Conservation (phyloP, 2,888 invertebrate genomes). For the Stenurella melanura region DNA sequence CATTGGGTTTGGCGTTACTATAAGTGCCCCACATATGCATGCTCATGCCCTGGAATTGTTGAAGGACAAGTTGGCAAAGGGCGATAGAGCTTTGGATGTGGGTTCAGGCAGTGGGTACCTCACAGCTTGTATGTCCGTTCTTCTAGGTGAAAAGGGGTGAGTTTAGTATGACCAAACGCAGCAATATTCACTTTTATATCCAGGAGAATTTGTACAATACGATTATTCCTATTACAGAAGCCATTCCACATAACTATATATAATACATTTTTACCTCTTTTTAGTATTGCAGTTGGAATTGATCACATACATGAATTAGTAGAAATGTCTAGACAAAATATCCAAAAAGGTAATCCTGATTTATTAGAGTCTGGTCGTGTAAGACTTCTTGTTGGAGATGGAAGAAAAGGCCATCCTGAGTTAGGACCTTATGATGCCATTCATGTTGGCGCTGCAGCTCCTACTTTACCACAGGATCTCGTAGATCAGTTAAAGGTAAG, state of each 20-base stretch:
- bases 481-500: conserved; percentile 87
- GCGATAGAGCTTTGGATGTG: conserved; percentile 90
- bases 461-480: conserved; percentile 84
- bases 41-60: conserved; percentile 92
- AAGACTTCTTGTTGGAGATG: conserved; percentile 90
- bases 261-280: conserved; percentile 22
- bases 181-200: no score
- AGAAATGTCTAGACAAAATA: conserved; percentile 83
- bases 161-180: conserved; percentile 59
- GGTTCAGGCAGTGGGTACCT: conserved; percentile 96
- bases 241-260: background rate
- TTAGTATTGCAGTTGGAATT: conserved; percentile 81
- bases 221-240: background rate
- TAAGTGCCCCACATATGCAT: conserved; percentile 98
- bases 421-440: conserved; percentile 93
- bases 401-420: conserved; percentile 84
- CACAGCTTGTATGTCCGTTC: conserved; percentile 92
- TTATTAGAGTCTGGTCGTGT: conserved; percentile 82
- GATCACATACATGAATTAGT: conserved; percentile 93
- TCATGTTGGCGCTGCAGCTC: conserved; percentile 94
- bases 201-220: no score
- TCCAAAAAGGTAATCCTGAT: conserved; percentile 82
- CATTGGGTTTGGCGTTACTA: conserved; percentile 96
- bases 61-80: conserved; percentile 84
- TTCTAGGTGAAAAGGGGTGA: conserved; percentile 82